Percentiles rank a stretch among this genome's conserved stretches.
Conservation (phyloP, 1,140 invertebrate species). For the Arion vulgaris region DNA sequence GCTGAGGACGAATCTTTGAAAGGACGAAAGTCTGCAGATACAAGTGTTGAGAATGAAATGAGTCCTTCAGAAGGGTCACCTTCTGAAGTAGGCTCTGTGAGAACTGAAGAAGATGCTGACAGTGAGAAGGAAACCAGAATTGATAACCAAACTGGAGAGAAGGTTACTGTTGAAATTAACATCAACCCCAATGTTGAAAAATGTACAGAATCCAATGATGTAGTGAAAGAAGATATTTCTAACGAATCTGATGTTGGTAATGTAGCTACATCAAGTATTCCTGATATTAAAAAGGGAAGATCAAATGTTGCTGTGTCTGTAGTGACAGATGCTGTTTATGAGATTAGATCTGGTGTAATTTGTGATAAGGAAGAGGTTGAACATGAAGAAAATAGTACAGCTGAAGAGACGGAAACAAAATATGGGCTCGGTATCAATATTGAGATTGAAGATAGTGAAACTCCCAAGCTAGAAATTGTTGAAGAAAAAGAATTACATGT, state of each 20-base stretch:
- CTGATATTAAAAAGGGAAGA: not conserved
- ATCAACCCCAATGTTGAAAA: not conserved
- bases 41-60: slow-evolving; percentile 43
- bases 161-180: not conserved
- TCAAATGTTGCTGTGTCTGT: not conserved
- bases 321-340: slow-evolving; percentile 6
- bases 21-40: slow-evolving; percentile 43
- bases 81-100: slow-evolving; percentile 7
- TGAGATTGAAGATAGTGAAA: not conserved
- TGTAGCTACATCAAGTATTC: slow-evolving; percentile 10
- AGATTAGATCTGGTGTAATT: slow-evolving; percentile 22
- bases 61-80: not conserved
- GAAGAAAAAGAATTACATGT: not conserved
- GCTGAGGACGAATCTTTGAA: slow-evolving; percentile 16
- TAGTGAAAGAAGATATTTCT: not conserved
- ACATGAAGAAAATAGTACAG: not conserved
- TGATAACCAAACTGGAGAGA: not conserved
- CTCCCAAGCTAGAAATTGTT: slow-evolving; percentile 3
- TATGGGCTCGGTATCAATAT: not conserved
- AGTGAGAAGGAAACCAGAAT: not conserved
- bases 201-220: not conserved
- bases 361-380: slow-evolving; percentile 15
- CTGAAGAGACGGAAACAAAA: not conserved
- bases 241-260: not conserved
- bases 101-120: slow-evolving; percentile 12